Conservation (phyloP, 2,797 vertebrate genomes). For the Ciconia nigra region DNA sequence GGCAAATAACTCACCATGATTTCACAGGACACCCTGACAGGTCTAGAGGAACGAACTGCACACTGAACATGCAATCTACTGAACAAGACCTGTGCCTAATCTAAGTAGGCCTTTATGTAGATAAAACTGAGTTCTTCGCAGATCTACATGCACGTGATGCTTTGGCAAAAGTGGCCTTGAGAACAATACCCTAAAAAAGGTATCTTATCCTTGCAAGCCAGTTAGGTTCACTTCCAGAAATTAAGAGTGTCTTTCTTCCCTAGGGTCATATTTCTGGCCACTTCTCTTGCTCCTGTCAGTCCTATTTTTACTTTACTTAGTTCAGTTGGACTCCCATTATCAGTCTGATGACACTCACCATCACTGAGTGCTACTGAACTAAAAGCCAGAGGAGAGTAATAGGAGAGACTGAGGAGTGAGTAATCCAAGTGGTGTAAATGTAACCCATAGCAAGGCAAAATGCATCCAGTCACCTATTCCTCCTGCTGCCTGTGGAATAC, state of each 20-base stretch:
- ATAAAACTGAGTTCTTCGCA: not conserved
- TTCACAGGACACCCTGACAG: not conserved
- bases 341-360: constrained; percentile 2
- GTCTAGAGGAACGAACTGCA: constrained; percentile 21
- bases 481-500: not conserved
- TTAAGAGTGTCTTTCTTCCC: not conserved
- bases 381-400: not conserved
- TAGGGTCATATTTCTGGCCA: not conserved
- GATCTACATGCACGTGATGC: not conserved
- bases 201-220: not conserved
- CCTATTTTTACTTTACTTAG: constrained; percentile 60
- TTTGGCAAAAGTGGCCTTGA: not conserved
- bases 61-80: not conserved
- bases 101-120: not conserved
- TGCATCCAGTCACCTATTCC: not conserved
- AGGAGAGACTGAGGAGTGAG: not conserved
- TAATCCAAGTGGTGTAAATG: not conserved
- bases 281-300: not conserved
- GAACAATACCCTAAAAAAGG: not conserved
- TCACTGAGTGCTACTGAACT: constrained; percentile 18
- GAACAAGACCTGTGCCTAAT: not conserved
- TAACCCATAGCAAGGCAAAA: not conserved
- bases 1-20: not conserved
- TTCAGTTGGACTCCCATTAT: constrained; percentile 14
- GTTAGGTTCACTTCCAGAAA: not conserved